phyloP scores from a whole-genome alignment of 2,797 vertebrate species.

The Microtus californicus region DNA sequence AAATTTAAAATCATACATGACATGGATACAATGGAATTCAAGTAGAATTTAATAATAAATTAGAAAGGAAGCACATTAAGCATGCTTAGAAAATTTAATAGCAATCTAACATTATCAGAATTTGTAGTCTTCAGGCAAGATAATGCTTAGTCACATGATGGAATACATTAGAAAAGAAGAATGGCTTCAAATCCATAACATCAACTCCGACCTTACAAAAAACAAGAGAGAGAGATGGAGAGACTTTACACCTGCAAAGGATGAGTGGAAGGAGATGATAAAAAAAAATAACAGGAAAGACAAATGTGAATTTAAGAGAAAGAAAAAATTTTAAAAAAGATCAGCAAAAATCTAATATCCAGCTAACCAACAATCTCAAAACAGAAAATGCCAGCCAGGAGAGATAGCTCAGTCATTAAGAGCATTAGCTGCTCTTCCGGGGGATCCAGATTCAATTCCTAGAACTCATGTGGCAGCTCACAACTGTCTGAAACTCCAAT shows the following conservation, averaged over 20 bases:
- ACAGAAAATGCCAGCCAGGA: neutral
- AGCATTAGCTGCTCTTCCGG: neutral
- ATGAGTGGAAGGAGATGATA: neutral
- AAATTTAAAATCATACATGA: neutral
- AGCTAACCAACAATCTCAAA: neutral
- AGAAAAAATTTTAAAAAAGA: neutral
- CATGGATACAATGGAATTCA: neutral
- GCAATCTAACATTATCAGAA: neutral
- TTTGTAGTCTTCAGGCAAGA: neutral
- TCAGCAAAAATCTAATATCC: neutral
- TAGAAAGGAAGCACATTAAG: neutral
- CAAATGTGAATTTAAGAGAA: slow-evolving; percentile 22
- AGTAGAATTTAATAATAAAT: neutral
- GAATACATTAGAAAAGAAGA: neutral
- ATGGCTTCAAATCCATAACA: neutral
- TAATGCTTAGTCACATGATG: neutral
- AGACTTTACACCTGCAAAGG: neutral
- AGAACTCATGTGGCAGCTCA: neutral
- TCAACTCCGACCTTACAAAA: neutral
- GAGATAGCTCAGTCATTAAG: neutral
- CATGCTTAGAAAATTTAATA: neutral
- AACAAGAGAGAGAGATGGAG: neutral
- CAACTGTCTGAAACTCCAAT: neutral
- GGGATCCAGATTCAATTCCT: neutral
- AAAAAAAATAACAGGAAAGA: neutral